Conservation (phyloP, 2,113 vertebrate genomes). For the Pelvicachromis taeniatus region DNA sequence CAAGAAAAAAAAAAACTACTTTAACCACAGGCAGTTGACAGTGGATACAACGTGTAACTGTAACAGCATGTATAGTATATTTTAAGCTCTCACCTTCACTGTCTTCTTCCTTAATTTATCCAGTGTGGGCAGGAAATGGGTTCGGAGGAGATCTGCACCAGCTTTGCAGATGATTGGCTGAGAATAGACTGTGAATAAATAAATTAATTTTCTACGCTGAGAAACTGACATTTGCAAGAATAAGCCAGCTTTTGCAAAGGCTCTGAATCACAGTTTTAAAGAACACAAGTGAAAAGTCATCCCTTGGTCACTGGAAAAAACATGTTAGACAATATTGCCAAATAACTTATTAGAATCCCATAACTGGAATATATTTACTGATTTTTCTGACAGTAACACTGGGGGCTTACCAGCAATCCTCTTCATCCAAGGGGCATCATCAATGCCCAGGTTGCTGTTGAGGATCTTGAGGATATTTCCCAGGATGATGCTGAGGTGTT, state of each 20-base stretch:
- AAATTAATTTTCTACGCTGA: background rate
- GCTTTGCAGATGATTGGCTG: slow-evolving; percentile 98
- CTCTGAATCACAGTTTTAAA: background rate
- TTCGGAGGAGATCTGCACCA: slow-evolving; percentile 84
- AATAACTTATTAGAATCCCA: background rate
- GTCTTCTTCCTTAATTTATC: slow-evolving; percentile 96
- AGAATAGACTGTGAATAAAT: slow-evolving; percentile 80
- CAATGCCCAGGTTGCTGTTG: slow-evolving; percentile 95
- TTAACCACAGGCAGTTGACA: background rate
- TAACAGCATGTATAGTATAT: background rate
- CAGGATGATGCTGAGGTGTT: slow-evolving; percentile 89
- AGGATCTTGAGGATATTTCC: slow-evolving; percentile 95
- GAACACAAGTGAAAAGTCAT: background rate
- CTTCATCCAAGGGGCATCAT: slow-evolving; percentile 98
- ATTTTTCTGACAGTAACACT: background rate
- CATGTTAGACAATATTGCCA: background rate
- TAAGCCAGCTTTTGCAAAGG: background rate
- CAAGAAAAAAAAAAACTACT: background rate
- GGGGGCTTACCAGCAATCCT: slow-evolving; percentile 84
- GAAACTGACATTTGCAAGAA: background rate
- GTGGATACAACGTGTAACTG: background rate
- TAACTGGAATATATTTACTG: background rate
- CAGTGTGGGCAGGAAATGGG: slow-evolving; percentile 92
- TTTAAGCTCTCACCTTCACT: slow-evolving; percentile 70
- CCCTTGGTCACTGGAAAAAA: background rate